These are phyloP conservation scores for Caenorhabditis zanzibari DNA, from an alignment of 2,888 invertebrate species.

Conservation along the genomic window DNA sequence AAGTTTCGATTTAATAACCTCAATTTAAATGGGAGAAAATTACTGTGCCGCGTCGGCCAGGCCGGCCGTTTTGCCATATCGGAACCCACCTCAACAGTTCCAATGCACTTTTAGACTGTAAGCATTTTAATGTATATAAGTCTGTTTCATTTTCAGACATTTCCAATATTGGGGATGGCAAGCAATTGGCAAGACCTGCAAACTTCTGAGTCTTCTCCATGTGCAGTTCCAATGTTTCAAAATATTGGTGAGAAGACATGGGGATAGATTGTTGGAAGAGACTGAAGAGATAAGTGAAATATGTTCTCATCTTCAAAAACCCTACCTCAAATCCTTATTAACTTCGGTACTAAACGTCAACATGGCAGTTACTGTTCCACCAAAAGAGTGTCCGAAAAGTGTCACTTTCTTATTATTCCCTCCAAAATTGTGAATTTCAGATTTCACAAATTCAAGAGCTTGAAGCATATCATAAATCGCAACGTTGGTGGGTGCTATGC, in stretches of 20 bases:
- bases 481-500: conserved; percentile 70
- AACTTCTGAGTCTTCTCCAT: conserved; percentile 36
- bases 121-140: conserved; percentile 36
- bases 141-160: conserved; percentile 34
- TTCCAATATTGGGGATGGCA: neutral
- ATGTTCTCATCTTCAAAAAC: neutral
- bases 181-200: conserved; percentile 32
- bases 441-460: conserved; percentile 53
- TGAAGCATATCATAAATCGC: conserved; percentile 68
- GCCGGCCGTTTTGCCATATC: too few relatives aligned
- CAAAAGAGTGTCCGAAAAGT: conserved; percentile 64
- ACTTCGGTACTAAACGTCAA: conserved; percentile 27
- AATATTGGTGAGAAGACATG: conserved; percentile 45
- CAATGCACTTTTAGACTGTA: conserved; percentile 32
- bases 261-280: conserved; percentile 55
- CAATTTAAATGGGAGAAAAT: too few relatives aligned
- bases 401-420: conserved; percentile 57
- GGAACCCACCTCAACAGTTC: conserved; percentile 46
- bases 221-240: neutral
- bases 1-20: too few relatives aligned
- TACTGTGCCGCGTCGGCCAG: too few relatives aligned
- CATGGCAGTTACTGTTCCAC: conserved; percentile 39
- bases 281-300: conserved; percentile 11
- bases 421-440: conserved; percentile 61
- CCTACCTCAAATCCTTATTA: conserved; percentile 39